These are phyloP conservation scores for Okapia johnstoni DNA, from an alignment of 2,113 vertebrate species.

Conservation along the genomic window DNA sequence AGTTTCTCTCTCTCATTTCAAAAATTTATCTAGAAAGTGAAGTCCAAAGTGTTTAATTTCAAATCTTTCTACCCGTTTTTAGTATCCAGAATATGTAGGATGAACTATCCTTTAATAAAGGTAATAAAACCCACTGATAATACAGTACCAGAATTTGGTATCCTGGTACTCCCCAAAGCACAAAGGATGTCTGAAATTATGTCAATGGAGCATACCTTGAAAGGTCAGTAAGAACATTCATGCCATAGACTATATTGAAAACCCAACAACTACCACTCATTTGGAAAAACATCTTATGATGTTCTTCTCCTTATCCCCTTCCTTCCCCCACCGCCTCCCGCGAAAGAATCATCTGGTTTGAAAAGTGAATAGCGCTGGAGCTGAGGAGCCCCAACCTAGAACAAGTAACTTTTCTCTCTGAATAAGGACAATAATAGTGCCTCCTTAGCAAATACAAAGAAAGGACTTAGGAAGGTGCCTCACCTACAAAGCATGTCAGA, in stretches of 20 bases:
- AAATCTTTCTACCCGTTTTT: neutral
- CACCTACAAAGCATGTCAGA: neutral
- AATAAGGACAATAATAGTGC: neutral
- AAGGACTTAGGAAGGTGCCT: neutral
- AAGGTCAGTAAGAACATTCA: neutral
- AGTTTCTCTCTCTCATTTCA: neutral
- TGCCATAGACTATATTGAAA: neutral
- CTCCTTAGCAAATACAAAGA: neutral
- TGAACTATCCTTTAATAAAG: neutral
- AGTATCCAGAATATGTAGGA: neutral
- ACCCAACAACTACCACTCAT: neutral
- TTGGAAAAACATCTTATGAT: neutral
- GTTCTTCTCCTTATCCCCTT: neutral
- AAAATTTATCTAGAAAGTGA: constrained; percentile 10
- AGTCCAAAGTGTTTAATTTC: neutral
- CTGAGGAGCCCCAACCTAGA: neutral
- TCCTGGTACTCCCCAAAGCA: neutral
- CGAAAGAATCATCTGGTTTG: neutral
- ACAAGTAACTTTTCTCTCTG: neutral
- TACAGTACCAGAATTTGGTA: neutral
- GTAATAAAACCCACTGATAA: neutral
- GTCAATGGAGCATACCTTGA: neutral
- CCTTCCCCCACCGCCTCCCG: fast-evolving
- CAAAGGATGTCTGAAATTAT: neutral
- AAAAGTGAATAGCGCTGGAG: neutral